phyloP scores from a whole-genome alignment of 37 sponge, comb jelly and placozoan species.

The Ephydatia muelleri region DNA sequence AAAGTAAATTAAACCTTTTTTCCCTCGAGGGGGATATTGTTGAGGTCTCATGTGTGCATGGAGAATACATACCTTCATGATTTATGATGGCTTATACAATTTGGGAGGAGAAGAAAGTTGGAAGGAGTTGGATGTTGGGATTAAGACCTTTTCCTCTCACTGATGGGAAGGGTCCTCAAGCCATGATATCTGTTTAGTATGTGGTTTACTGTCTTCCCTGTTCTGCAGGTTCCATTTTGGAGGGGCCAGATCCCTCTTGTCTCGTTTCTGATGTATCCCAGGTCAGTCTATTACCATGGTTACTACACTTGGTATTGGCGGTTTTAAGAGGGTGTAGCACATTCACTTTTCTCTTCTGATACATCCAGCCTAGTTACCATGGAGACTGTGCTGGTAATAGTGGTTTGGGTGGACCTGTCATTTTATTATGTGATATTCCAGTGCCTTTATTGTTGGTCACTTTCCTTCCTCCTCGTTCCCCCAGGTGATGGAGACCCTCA shows the following conservation, averaged over 20 bases:
- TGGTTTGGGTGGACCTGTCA: not conserved
- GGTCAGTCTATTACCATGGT: slow-evolving; percentile 21
- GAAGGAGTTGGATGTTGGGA: too few species aligned
- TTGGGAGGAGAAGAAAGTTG: too few species aligned
- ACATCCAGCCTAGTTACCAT: not conserved
- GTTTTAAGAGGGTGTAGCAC: not conserved
- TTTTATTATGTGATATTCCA: not conserved
- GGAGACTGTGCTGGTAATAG: not conserved
- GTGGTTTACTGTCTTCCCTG: not conserved
- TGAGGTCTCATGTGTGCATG: too few species aligned
- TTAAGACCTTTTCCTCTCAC: too few species aligned
- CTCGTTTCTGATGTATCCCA: slow-evolving; percentile 30
- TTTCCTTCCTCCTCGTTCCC: not conserved
- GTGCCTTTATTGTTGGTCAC: not conserved
- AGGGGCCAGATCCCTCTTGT: slow-evolving; percentile 60
- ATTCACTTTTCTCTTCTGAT: not conserved
- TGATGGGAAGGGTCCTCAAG: too few species aligned
- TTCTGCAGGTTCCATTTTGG: slow-evolving; percentile 60
- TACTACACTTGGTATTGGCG: not conserved
- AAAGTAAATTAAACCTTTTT: too few species aligned
- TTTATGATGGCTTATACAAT: too few species aligned
- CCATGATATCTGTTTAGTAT: not conserved
- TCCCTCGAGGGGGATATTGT: too few species aligned
- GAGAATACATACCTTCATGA: too few species aligned
- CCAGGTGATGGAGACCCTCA: slow-evolving; percentile 68